Conservation (phyloP, 2,888 invertebrate genomes). For the Alsophila aescularia region DNA sequence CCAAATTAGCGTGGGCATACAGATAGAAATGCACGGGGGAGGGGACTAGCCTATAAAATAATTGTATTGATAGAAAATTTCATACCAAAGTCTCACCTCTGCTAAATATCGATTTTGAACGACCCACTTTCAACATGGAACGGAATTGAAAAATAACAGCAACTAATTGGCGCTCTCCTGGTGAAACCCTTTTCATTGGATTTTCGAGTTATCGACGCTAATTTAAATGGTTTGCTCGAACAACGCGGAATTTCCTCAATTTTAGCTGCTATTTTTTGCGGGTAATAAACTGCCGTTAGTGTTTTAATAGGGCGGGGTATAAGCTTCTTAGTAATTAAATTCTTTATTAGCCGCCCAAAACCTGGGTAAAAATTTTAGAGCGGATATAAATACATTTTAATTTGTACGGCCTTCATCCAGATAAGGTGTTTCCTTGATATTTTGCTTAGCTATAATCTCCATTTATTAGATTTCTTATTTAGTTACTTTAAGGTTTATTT, state of each 20-base stretch:
- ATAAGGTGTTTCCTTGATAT: neutral
- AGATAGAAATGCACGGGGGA: too few species aligned
- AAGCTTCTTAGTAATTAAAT: slow-evolving; percentile 27
- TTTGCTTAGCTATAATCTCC: neutral
- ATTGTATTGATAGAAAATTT: too few species aligned
- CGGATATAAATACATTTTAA: slow-evolving; percentile 19
- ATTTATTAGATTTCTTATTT: neutral
- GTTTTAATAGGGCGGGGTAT: slow-evolving; percentile 40
- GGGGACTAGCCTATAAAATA: too few species aligned
- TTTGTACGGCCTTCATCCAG: slow-evolving; percentile 17
- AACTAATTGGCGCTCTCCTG: slow-evolving; percentile 81
- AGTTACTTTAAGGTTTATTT: neutral
- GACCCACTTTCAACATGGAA: slow-evolving; percentile 68
- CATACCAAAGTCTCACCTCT: neutral
- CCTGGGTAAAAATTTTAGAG: slow-evolving; percentile 24
- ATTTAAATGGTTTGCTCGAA: slow-evolving; percentile 79
- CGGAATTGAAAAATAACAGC: slow-evolving; percentile 82
- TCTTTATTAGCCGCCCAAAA: slow-evolving; percentile 25
- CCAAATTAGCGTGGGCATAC: too few species aligned
- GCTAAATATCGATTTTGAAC: slow-evolving; percentile 53
- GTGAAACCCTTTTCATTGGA: slow-evolving; percentile 78
- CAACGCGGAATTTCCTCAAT: slow-evolving; percentile 63
- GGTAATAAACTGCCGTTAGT: slow-evolving; percentile 48
- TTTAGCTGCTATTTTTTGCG: slow-evolving; percentile 60
- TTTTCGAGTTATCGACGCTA: slow-evolving; percentile 79